Evolutionary conservation across 2,888 invertebrate genomes (phyloP).

Genomic region (Dasysyrphus tricinctus): DNA sequence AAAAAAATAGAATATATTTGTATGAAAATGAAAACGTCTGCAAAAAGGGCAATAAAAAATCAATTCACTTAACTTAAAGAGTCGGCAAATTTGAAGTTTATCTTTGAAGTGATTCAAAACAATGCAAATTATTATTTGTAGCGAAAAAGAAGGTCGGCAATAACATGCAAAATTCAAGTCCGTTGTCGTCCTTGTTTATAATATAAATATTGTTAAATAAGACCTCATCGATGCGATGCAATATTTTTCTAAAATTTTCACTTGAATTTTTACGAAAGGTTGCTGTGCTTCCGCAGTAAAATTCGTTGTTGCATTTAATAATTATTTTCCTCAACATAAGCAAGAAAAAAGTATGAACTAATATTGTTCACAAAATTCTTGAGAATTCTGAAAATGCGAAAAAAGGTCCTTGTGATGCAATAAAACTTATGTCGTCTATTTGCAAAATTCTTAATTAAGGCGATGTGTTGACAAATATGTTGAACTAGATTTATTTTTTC

Average conservation of each 20-base stretch:
- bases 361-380: not conserved
- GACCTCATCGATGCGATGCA: not conserved
- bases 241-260: conserved; percentile 10
- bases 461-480: not conserved
- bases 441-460: conserved; percentile 58
- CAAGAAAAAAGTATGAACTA: conserved; percentile 19
- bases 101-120: conserved; percentile 39
- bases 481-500: conserved; percentile 52
- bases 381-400: conserved; percentile 43
- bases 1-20: not conserved
- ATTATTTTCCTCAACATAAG: conserved; percentile 28
- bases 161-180: conserved; percentile 12
- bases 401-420: conserved; percentile 64
- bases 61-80: conserved; percentile 14
- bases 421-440: conserved; percentile 56
- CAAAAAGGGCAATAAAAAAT: conserved; percentile 53
- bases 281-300: conserved; percentile 39
- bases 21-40: conserved; percentile 1
- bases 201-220: too few relatives aligned
- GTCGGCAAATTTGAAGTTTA: not conserved
- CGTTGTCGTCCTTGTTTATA: conserved; percentile 15
- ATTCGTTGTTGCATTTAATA: conserved; percentile 40
- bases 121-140: conserved; percentile 6
- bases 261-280: not conserved
- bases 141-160: conserved; percentile 9